Base-by-base conservation (phyloP, 1,140 invertebrate species). In the Psix sp. region DNA sequence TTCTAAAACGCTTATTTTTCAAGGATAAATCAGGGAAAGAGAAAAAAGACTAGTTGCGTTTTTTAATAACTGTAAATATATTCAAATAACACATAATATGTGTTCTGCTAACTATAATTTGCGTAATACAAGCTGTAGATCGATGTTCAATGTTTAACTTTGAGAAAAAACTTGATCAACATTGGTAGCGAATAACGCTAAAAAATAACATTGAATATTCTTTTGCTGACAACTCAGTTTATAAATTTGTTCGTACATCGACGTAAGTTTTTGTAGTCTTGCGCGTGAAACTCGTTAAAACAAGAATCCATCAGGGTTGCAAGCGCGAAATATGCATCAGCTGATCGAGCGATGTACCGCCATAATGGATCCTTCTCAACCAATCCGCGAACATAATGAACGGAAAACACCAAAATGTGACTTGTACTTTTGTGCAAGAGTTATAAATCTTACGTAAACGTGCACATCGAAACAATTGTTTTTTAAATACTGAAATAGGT, bases 41-140 rank as follows among this genome's bases (percentile, higher is more conserved):
- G 39, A 75, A 68, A 48, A 52, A 62, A 66, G 54, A 70, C 2
- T 75, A 60, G n/a, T 10, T 10, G 26, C 26, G n/a, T 71, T 76
- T 72, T 76, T 76, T 76, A 76, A 76, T 76, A 76, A 76, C 74
- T 76, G 74, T 76, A 76, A 76, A 76, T 76, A 76, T 76, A 76
- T 76, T 76, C 74, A 76, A 76, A 76, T 72, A 72, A 76, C 74
- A 71, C 73, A 68, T 46, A 72, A 59, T 66, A 75, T 68, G 74
- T 76, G 74, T 76, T 72, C 56, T 67, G 74, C 67, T 65, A 76
- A 72, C 67, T 76, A 68, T 71, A 63, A 67, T 76, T 76, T 76
- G 62, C 62, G 51, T 76, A 62, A 66, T 71, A 67, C 51, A 76
- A 76, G 74, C 74, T 67, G 66, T 71, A 76, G 49, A 75, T 75